Conservation (phyloP, 2,797 vertebrate species). For the Acropternis orthonyx region DNA sequence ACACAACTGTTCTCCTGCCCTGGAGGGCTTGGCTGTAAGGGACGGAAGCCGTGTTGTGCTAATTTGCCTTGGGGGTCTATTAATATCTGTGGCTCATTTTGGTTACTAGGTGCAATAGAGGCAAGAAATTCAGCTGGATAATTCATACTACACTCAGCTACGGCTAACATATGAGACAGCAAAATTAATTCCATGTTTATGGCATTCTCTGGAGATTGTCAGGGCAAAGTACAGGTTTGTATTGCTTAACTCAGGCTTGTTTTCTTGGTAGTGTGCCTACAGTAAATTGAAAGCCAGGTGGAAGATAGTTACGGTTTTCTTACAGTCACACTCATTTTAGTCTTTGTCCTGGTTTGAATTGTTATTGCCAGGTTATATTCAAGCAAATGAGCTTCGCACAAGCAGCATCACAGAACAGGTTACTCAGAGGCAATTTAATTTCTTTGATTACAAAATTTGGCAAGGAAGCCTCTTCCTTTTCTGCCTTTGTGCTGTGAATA, state of each 20-base stretch:
- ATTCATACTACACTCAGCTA: background rate
- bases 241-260: background rate
- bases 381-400: background rate
- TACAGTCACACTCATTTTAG: background rate
- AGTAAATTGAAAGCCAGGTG: constrained; percentile 6
- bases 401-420: background rate
- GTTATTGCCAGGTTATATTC: background rate
- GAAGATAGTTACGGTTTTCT: background rate
- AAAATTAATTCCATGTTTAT: background rate
- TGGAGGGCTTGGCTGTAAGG: rapidly evolving
- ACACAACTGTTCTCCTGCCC: background rate
- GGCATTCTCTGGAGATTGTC: background rate
- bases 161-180: background rate
- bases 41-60: background rate
- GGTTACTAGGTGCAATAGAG: background rate
- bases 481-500: background rate
- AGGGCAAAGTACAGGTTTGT: background rate
- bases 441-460: background rate
- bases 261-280: background rate
- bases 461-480: background rate
- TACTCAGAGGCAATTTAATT: constrained; percentile 17
- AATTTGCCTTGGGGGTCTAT: background rate
- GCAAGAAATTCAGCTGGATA: background rate
- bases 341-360: background rate
- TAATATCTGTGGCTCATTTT: background rate